Evolutionary conservation across 2,113 vertebrate genomes (phyloP), one percentile per base, ranked within the genome.

Genomic region (Calidris pygmaea): DNA sequence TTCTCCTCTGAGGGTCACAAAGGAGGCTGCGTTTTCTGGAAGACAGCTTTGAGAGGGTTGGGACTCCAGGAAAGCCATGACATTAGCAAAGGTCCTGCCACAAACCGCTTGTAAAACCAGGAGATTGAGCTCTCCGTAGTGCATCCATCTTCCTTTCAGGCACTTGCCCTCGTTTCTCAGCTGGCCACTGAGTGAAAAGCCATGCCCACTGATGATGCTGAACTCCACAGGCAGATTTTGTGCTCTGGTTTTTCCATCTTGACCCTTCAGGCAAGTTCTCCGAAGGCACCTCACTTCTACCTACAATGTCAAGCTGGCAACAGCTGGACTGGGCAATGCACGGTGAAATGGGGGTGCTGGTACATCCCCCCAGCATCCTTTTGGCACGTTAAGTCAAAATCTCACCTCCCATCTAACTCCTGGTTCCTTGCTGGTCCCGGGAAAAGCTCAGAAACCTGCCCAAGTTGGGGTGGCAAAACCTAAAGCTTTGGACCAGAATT

Each of bases 61-160:
- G 65, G 55, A 52, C 82, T 89, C 48, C 56, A 87, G 59, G 74
- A 94, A 94, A 90, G 78, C 72, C 37, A 12, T 16, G 52, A 75
- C 91, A 65, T 89, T 78, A 87, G 56, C 75, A 75, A 26, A 97
- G 84, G 71, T 94, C 80, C 74, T 82, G 55, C 63, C 80, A 74
- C 76, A 56, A 32, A 24, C 34, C 0, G 1, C 94, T 92, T 89
- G 80, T 88, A 59, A 91, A 95, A 68, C 32, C 72, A 70, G 90
- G 47, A 80, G 65, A 68, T 2, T 37, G 73, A 87, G 77, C 66
- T 87, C 76, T 87, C 37, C 5, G 7, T 15, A 37, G 39, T 1
- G 9, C 29, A 34, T 32, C 82, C 47, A 74, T 68, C 62, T 74
- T 82, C 73, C 73, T 65, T 58, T 58, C 58, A 91, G 73, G 29